phyloP scores from a whole-genome alignment of 2,888 invertebrate species.

The Drosophila setosimentum region DNA sequence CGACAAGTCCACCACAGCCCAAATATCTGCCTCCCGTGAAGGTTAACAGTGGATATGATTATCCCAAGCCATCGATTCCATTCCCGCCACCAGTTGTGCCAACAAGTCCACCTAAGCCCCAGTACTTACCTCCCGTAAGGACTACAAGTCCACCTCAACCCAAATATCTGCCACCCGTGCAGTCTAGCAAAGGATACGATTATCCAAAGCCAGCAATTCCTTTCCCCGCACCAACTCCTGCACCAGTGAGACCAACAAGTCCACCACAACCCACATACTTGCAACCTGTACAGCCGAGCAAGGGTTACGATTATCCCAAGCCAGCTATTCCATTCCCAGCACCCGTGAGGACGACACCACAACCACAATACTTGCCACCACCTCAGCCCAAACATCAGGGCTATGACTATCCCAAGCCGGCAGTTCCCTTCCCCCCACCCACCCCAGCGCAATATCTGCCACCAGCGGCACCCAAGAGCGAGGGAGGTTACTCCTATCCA shows the following conservation, averaged over 20 bases:
- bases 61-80: slow-evolving; percentile 13
- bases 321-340: slow-evolving; percentile 13
- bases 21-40: slow-evolving; percentile 35
- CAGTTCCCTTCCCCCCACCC: slow-evolving; percentile 50
- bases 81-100: slow-evolving; percentile 21
- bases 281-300: background rate
- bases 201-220: slow-evolving; percentile 67
- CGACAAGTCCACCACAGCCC: slow-evolving; percentile 27
- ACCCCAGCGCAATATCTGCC: slow-evolving; percentile 48
- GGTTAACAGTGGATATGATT: slow-evolving; percentile 14
- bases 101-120: background rate
- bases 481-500: slow-evolving; percentile 77
- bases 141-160: slow-evolving; percentile 33
- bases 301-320: slow-evolving; percentile 18
- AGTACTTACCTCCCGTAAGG: background rate
- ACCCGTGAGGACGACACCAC: slow-evolving; percentile 11
- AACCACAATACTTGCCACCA: slow-evolving; percentile 51
- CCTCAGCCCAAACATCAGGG: slow-evolving; percentile 44
- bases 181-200: slow-evolving; percentile 54
- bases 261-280: slow-evolving; percentile 37
- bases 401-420: slow-evolving; percentile 63
- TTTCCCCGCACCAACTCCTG: slow-evolving; percentile 48
- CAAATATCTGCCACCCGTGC: slow-evolving; percentile 59
- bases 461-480: slow-evolving; percentile 52
- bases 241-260: slow-evolving; percentile 46